A percentile compares a stretch with the other conserved stretches of the same genome.
Evolutionary conservation across 1,140 invertebrate species (phyloP).

Genomic region (Branchinecta lindahli): DNA sequence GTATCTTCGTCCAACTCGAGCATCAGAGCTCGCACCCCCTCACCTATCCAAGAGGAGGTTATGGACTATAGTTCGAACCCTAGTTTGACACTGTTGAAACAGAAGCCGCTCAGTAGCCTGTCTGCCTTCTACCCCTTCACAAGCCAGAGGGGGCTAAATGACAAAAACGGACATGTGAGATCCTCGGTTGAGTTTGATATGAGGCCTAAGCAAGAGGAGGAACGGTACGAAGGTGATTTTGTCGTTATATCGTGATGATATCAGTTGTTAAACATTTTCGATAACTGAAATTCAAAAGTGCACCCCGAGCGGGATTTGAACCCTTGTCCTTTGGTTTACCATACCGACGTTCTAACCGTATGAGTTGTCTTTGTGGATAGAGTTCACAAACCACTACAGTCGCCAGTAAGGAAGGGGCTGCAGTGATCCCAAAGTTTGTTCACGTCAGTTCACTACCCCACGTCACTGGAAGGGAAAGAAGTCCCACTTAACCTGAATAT

Average conservation of each 20-base stretch:
- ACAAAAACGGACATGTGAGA: neutral
- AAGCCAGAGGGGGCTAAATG: neutral
- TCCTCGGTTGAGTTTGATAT: neutral
- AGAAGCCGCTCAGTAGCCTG: neutral
- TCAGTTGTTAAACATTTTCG: no score
- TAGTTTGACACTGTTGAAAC: neutral
- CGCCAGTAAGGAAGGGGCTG: no score
- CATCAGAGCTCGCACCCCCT: neutral
- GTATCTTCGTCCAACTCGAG: neutral
- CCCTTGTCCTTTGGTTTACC: no score
- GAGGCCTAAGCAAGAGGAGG: neutral
- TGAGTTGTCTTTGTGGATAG: no score
- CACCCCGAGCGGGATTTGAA: no score
- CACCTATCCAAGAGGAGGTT: neutral
- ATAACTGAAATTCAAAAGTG: no score
- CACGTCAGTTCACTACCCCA: no score
- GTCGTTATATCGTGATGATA: neutral
- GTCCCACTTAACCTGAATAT: no score
- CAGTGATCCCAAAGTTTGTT: no score
- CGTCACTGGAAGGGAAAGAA: no score
- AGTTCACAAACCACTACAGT: no score
- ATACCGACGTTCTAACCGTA: no score
- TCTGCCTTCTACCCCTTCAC: neutral
- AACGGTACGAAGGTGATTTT: neutral
- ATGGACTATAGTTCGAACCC: constrained; percentile 2